Percentiles rank a stretch among this genome's conserved stretches.
These are phyloP conservation scores for Meganola albula DNA, from an alignment of 2,888 invertebrate species.

Conservation along the genomic window DNA sequence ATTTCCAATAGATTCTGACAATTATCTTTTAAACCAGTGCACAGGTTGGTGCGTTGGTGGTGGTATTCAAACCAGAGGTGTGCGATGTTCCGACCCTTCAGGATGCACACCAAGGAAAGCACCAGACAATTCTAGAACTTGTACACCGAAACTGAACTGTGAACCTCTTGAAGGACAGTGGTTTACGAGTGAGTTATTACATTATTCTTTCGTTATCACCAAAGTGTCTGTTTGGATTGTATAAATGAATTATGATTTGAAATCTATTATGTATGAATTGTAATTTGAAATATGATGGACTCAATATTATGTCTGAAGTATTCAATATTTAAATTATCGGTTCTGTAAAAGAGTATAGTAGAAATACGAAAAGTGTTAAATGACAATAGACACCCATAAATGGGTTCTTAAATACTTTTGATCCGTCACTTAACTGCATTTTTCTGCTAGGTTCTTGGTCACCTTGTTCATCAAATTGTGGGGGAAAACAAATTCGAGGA, in stretches of 20 bases:
- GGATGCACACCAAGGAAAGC: slow-evolving; percentile 76
- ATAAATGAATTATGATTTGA: too few relatives aligned
- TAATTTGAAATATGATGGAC: too few relatives aligned
- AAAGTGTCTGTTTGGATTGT: too few relatives aligned
- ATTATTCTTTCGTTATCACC: not conserved
- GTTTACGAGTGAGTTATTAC: slow-evolving; percentile 86
- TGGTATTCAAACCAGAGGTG: slow-evolving; percentile 84
- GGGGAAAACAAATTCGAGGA: slow-evolving; percentile 79
- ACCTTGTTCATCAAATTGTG: slow-evolving; percentile 73
- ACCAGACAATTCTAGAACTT: slow-evolving; percentile 80
- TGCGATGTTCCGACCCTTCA: slow-evolving; percentile 83
- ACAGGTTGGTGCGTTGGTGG: slow-evolving; percentile 85
- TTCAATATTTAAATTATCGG: too few relatives aligned
- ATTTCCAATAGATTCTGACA: not conserved
- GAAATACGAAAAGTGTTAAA: too few relatives aligned
- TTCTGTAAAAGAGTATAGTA: too few relatives aligned
- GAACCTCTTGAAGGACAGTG: slow-evolving; percentile 84
- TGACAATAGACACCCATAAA: too few relatives aligned
- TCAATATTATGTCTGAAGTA: too few relatives aligned
- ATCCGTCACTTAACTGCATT: too few relatives aligned
- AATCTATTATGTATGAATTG: too few relatives aligned
- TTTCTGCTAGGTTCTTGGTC: slow-evolving; percentile 63
- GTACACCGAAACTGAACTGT: slow-evolving; percentile 81
- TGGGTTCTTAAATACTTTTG: too few relatives aligned
- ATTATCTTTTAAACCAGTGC: slow-evolving; percentile 82